Evolutionary conservation across 2,797 vertebrate species (phyloP), one percentile per base, ranked within the genome.

Genomic region (Pagetopsis macropterus): DNA sequence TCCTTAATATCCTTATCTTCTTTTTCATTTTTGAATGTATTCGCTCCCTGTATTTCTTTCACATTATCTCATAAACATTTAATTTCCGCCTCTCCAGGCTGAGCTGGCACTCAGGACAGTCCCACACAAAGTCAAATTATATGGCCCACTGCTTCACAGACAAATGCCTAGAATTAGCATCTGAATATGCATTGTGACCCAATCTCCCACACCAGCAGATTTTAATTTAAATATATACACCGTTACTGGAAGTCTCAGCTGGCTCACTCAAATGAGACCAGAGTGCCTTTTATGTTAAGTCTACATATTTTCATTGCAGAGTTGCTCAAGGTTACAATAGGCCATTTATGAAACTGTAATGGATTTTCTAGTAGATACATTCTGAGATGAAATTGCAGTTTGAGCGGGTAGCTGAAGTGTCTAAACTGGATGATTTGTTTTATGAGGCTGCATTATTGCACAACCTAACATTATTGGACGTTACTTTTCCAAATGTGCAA

Each of bases 101-200:
- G 44, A 80, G 78, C 82, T 59, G 68, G 81, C 74, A 71, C 72
- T 85, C 61, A 82, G 86, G 86, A 91, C 86, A 81, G 75, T 84
- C 80, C 61, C 81, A 84, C 79, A 87, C 87, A 89, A 88, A 93
- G 91, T 93, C 88, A 90, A 90, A 92, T 93, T 83, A 92, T 84
- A 92, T 86, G 89, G 88, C 72, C 91, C 84, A 84, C 74, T 90
- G 88, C 85, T 84, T 74, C 75, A 70, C 79, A 91, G 90, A 92
- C 90, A 93, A 92, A 92, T 82, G 87, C 72, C 31, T 59, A 54
- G 76, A 89, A 93, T 93, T 92, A 92, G 85, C 88, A 93, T 94
- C 81, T 92, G 89, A 94, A 93, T 88, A 90, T 91, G 91, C 85
- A 90, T 93, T 89, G 89, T 88, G 82, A 71, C 79, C 84, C 87